Evolutionary conservation across 2,797 vertebrate genomes (phyloP).

Genomic region (Momotus momota): DNA sequence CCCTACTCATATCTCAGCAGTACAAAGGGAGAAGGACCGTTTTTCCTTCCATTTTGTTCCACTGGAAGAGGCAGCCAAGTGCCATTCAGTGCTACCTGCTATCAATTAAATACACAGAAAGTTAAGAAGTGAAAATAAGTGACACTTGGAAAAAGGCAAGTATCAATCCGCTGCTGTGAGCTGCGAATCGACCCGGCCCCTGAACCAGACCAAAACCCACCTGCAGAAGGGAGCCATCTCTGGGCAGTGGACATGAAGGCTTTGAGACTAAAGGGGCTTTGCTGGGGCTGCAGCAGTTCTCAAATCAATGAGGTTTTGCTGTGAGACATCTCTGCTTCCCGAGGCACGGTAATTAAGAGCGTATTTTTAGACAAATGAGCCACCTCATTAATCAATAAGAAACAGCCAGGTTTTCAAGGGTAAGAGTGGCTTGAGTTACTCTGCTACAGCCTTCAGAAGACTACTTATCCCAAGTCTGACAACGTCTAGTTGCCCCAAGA

Average conservation of each 20-base stretch:
- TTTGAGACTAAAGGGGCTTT: background rate
- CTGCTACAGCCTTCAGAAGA: background rate
- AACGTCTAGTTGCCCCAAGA: background rate
- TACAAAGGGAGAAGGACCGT: background rate
- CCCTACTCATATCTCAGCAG: background rate
- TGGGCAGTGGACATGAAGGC: background rate
- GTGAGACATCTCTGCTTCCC: background rate
- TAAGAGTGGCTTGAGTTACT: background rate
- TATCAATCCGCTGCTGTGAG: background rate
- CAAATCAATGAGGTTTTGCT: background rate
- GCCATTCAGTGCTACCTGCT: background rate
- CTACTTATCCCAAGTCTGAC: background rate
- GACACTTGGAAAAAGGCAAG: background rate
- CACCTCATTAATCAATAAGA: background rate
- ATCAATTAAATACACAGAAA: background rate
- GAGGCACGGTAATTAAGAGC: background rate
- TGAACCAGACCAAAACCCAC: background rate
- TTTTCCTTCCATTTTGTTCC: background rate
- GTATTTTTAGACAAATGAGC: conserved; percentile 44
- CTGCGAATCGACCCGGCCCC: fast-evolving
- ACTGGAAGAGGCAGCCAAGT: background rate
- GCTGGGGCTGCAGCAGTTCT: background rate
- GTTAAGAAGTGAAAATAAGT: background rate
- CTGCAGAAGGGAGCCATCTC: background rate
- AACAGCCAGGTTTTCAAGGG: conserved; percentile 9